phyloP scores from a whole-genome alignment of 2,888 invertebrate species.

The Sisyra nigra region DNA sequence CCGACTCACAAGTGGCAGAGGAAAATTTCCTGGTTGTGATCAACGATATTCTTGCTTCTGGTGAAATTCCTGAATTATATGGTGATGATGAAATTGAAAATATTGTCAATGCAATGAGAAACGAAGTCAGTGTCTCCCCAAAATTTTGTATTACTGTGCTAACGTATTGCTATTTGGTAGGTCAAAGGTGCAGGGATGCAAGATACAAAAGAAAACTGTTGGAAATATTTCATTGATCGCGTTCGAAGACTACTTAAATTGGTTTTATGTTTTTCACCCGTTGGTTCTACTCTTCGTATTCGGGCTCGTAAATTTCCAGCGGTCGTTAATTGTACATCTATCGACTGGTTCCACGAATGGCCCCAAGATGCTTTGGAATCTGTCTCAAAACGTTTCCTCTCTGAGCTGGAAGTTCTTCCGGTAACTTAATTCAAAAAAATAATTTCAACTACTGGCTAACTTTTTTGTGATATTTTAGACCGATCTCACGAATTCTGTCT shows the following conservation, averaged over 20 bases:
- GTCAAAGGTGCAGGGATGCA: slow-evolving; percentile 66
- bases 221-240: slow-evolving; percentile 87
- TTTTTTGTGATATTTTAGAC: slow-evolving; percentile 23
- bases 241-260: slow-evolving; percentile 63
- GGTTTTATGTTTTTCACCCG: slow-evolving; percentile 88
- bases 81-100: slow-evolving; percentile 84
- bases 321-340: slow-evolving; percentile 79
- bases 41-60: slow-evolving; percentile 86
- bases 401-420: slow-evolving; percentile 58
- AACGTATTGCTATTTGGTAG: slow-evolving; percentile 20
- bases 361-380: slow-evolving; percentile 80
- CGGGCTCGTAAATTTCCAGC: slow-evolving; percentile 89
- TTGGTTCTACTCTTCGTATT: slow-evolving; percentile 73
- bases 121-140: slow-evolving; percentile 36
- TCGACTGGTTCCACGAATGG: slow-evolving; percentile 97
- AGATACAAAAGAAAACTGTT: slow-evolving; percentile 84
- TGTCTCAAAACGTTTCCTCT: slow-evolving; percentile 69
- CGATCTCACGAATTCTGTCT: slow-evolving; percentile 44
- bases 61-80: slow-evolving; percentile 82
- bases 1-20: slow-evolving; percentile 83
- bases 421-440: slow-evolving; percentile 25
- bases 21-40: slow-evolving; percentile 83
- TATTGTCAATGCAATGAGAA: slow-evolving; percentile 57
- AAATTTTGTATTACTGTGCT: neutral
- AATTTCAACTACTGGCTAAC: slow-evolving; percentile 1